Base-by-base conservation (phyloP, 2,888 invertebrate species). In the Linnaemya vulpina region DNA sequence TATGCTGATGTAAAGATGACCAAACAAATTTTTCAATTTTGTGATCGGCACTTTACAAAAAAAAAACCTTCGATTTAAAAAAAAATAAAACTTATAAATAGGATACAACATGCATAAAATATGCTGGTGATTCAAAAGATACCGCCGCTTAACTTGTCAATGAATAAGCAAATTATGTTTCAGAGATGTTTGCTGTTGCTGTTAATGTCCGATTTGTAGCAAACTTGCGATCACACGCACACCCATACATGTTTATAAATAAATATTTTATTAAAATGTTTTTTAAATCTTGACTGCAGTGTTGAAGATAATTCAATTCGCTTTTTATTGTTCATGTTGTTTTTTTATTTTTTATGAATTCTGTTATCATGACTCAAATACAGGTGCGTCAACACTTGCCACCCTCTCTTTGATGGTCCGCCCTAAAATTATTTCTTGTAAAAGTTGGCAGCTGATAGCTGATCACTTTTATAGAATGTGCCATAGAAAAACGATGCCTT, bases 141-240 rank as follows among this genome's bases (percentile, higher is more conserved):
- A 65, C 85, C 85, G 85, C 82, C 70, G 43, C 71, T 62, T 82
- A 40, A 75, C 73, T 62, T 78, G 85, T 75, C 85, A 81, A 81
- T 85, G 85, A 85, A 82, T 85, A 85, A 85, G 85, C 85, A 85
- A 85, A 85, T 85, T 85, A 85, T 75, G 60, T 51, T 82, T 79
- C 20, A 58, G 62, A 75, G 40, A 74, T 53, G 62, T 17, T 53
- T 74, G 62, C 60, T 80, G 51, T 65, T 53, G 51, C 43, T 43
- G 43, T 51, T 49, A 38, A 65, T 65, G 53, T 5, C 51, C 70
- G 55, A 80, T 60, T 73, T 73, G 51, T 80, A 65, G 20, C 30
- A 40, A 55, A 65, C 40, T 58, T 30, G 30, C 30, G 5, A 2
- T 3, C 30, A 30, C 2, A 30, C 30, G 30, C 5, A 30, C 30